Base-by-base conservation (phyloP, 2,888 invertebrate species). In the Perizoma affinitatum region DNA sequence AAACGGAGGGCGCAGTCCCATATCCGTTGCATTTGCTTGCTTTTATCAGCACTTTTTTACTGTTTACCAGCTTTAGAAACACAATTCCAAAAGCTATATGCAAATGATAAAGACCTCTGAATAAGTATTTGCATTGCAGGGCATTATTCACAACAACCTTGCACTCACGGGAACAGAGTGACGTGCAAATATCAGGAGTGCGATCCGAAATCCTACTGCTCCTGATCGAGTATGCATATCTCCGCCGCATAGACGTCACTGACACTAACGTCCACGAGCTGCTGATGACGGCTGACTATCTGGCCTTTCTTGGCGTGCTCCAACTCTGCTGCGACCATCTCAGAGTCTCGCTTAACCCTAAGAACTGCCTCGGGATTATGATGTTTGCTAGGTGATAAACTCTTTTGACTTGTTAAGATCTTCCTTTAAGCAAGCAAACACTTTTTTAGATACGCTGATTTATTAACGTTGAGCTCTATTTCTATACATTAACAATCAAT, bases 211-310 rank as follows among this genome's bases (percentile, higher is more conserved):
- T 96, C 79, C 95, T 98, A 93, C 94, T 95, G 63, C 92, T 95
- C 54, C 93, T 98, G 43, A 94, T 98, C 66, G 95, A 97, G 71
- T 98, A 96, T 84, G 96, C 97, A 0, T 98, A 98, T 85, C 91
- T 97, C 45, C 94, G 97, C 54, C 95, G 95, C 67, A 94, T 97
- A 55, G 94, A 95, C 62, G 94, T 98, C 34, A 95, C 93, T 60
- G 94, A 95, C 42, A 94, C 95, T 40, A 98, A 97, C 79, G 97
- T 98, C 0, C 96, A 96, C 75, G 94, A 95, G 74, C 90, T 98
- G 9, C 93, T 98, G 44, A 95, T 96, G 72, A 96, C 96, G 0
- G 97, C 98, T 4, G 98, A 98, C 89, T 98, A 97, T 82, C 94
- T 98, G 56, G 96, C 96, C 73, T 96, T 98, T 69, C 90, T 96